Conservation (phyloP, 2,888 invertebrate species). For the Heliconius ismenius region DNA sequence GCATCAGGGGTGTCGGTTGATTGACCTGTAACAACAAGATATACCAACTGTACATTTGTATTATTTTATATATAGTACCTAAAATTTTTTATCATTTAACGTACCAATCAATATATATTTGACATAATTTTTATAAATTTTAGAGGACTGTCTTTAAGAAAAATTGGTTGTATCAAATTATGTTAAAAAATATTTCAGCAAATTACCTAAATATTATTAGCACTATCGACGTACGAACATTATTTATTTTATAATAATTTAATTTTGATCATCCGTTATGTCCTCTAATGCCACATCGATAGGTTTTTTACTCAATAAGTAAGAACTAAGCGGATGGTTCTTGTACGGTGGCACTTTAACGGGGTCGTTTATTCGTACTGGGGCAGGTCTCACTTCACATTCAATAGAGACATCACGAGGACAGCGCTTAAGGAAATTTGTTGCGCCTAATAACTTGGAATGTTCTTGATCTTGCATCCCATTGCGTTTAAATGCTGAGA, state of each 20-base stretch:
- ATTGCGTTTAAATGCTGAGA: conserved; percentile 74
- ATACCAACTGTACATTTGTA: background rate
- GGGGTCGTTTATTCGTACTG: conserved; percentile 60
- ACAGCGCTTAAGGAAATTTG: conserved; percentile 67
- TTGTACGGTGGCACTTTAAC: conserved; percentile 61
- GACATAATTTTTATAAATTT: background rate
- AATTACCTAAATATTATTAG: conserved; percentile 21
- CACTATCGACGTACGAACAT: background rate
- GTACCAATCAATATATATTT: background rate
- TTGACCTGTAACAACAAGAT: conserved; percentile 56
- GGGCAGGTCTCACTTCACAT: conserved; percentile 56
- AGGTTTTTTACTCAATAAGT: conserved; percentile 59
- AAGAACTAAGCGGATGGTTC: conserved; percentile 48
- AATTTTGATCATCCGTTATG: conserved; percentile 55
- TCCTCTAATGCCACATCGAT: conserved; percentile 66
- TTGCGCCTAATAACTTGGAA: conserved; percentile 65
- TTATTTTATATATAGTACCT: background rate
- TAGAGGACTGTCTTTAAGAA: background rate
- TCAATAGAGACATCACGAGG: conserved; percentile 67
- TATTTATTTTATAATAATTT: background rate
- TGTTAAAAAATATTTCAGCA: background rate
- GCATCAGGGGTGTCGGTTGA: conserved; percentile 68
- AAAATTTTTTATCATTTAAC: background rate
- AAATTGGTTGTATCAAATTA: background rate
- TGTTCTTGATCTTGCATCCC: conserved; percentile 77